These are phyloP conservation scores for Drosophila repletoides DNA, from an alignment of 1,140 invertebrate genomes.

Conservation along the genomic window DNA sequence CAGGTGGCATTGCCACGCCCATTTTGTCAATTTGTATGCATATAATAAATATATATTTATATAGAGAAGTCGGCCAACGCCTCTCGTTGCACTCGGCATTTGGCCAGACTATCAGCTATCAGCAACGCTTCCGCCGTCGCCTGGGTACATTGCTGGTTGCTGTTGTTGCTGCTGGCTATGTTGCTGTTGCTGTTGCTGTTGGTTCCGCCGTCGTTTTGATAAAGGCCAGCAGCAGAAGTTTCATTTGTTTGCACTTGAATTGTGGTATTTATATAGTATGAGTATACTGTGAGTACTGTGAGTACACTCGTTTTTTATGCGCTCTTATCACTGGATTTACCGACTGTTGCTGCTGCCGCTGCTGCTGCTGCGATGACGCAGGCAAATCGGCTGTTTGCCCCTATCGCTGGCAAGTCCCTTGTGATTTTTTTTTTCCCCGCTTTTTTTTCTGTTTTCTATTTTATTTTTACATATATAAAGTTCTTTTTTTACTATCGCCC, in stretches of 20 bases:
- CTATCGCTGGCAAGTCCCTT: constrained; percentile 24
- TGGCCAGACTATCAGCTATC: constrained; percentile 46
- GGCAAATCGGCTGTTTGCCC: constrained; percentile 3
- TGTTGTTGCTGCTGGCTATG: background rate
- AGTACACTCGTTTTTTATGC: constrained; percentile 8
- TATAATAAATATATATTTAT: no score
- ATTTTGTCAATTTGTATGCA: background rate
- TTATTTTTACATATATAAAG: no score
- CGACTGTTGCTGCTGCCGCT: background rate
- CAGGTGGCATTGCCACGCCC: constrained; percentile 68
- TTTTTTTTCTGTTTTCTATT: constrained; percentile 17
- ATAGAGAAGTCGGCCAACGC: constrained; percentile 25
- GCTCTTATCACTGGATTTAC: constrained; percentile 1
- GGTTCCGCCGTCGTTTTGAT: constrained; percentile 37
- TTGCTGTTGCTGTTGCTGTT: constrained; percentile 4
- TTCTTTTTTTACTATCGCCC: no score
- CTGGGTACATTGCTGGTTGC: constrained; percentile 33
- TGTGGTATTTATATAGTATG: constrained; percentile 54
- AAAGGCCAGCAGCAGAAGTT: constrained; percentile 19
- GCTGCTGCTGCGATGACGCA: constrained; percentile 27
- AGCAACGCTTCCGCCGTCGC: constrained; percentile 57
- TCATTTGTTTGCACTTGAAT: constrained; percentile 75
- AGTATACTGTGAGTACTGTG: constrained; percentile 6
- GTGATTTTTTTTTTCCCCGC: no score
- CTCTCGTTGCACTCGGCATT: constrained; percentile 70